Base-by-base conservation (phyloP, 2,797 vertebrate genomes). In the Ciconia nigra region DNA sequence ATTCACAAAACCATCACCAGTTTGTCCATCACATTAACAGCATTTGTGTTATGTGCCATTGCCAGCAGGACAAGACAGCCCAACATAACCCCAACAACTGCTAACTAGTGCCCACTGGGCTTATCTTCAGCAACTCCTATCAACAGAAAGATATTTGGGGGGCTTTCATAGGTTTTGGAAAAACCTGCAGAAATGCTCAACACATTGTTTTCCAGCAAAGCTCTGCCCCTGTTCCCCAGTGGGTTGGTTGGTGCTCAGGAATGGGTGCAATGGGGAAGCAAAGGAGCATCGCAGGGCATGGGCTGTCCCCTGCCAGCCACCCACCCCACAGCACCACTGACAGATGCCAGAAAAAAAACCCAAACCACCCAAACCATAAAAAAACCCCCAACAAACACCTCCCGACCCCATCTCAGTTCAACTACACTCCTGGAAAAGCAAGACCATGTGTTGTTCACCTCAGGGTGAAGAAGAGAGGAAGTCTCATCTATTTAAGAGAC, bases 381-480 rank as follows among this genome's bases (percentile, higher is more conserved):
- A 13, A 22, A 33, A 13, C 5, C 58, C 58, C 22, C 15, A 80
- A 76, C 4, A 10, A 59, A 58, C 31, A 15, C 10, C 26, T 28
- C 9, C n/a, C 18, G 0, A 15, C 21, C 28, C 37, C 17, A 28
- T 28, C 35, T 76, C 62, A 39, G 55, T 25, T 77, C 51, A 70
- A 2, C 42, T 47, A 17, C 5, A 1, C 47, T 39, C 71, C 28
- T 70, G 39, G 37, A 80, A 93, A 84, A 93, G 54, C 31, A 63
- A 94, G 46, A 81, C 41, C 83, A 41, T n/a, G 35, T 70, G 46
- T 31, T 83, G n/a, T 71, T 87, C 89, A 94, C 81, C 74, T 91
- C 84, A 15, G 58, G 61, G 39, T 66, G 59, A 95, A 83, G 81
- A 87, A 59, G 42, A 83, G 31, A 95, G 44, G 71, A 89, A 93